Base-by-base conservation (phyloP, 2,113 vertebrate genomes). In the Albula goreensis region DNA sequence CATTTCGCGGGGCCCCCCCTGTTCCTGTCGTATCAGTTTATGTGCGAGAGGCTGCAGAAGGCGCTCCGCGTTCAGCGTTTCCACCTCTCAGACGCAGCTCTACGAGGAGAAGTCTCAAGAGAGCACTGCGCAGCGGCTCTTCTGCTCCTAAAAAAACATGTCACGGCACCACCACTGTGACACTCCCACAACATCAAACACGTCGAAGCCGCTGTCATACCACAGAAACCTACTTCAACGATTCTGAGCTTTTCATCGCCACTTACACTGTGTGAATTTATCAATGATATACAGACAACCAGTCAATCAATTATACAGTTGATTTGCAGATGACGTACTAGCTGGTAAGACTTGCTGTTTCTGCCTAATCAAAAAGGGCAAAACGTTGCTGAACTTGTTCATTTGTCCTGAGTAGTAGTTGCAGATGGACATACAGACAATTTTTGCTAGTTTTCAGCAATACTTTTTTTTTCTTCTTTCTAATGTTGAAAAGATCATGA, bases 21-120 rank as follows among this genome's bases (percentile, higher is more conserved):
- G 52, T 82, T 82, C 51, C 81, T 82, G 81, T 82, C 52, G 60
- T 57, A 82, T 82, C 12, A 25, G 52, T 82, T 82, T 57, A 79
- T 79, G 78, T 79, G 78, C 50, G 41, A 79, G 78, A 79, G 78
- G 66, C 66, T 70, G 22, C 15, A 19, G 49, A 79, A 79, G 41
- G 7, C 13, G 41, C 31, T 79, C 31, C 31, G 31, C 31, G 78
- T 50, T 7, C 74, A 12, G 19, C 11, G 78, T 50, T 79, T 50
- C 31, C 78, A 79, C 78, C 49, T 79, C 78, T 79, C 48, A 79
- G 3, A 50, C 78, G 3, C 41, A 17, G 19, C 41, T 12, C 78
- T 11, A 11, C 41, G 41, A 79, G 11, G 49, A 49, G 22, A 15
- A 70, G 74, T 25, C 12, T 15, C 78, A 49, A 25, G 78, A 79